Evolutionary conservation across 2,888 invertebrate species (phyloP), one percentile per base, ranked within the genome.

Genomic region (Lithophane leautieri): DNA sequence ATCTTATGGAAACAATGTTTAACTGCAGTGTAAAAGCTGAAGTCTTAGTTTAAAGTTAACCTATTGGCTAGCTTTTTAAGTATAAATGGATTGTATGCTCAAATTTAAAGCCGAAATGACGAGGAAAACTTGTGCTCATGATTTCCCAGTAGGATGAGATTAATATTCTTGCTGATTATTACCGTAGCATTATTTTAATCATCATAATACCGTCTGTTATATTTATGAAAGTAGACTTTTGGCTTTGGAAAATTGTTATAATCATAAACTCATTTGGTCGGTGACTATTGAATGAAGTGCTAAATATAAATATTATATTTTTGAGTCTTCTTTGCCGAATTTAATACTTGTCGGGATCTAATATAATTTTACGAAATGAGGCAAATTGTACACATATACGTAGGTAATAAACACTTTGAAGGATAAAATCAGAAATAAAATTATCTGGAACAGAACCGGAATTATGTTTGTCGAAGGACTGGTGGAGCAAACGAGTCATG

Each of bases 71-170:
- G 22, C 8, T n/a, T 22, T 52, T 52, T 52, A 4, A 14, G 12
- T 56, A 14, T 56, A 56, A 1, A 56, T 25, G 25, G 25, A 56
- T 25, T 25, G 14, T 25, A 28, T 58, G 68, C 28, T 52, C 63
- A 34, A 78, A 76, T 81, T 78, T 66, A 58, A 60, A 73, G 34
- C 25, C 25, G 42, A 54, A 56, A 62, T 62, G 44, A 70, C 19
- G 61, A 52, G n/a, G 14, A 25, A 61, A 12, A 54, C 25, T 52
- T n/a, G 2, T 19, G 14, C 4, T 73, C 47, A 34, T 60, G 63
- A 74, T 82, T 79, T 79, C 76, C 70, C 79, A 61, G 58, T 61
- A 67, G 74, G 60, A 44, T 63, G n/a, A 22, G 72, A 58, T 70
- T 56, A 68, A 67, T 76, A 67, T 70, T 67, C 28, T 16, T 7